Conservation (phyloP, 2,113 vertebrate species). For the Istiophorus platypterus region DNA sequence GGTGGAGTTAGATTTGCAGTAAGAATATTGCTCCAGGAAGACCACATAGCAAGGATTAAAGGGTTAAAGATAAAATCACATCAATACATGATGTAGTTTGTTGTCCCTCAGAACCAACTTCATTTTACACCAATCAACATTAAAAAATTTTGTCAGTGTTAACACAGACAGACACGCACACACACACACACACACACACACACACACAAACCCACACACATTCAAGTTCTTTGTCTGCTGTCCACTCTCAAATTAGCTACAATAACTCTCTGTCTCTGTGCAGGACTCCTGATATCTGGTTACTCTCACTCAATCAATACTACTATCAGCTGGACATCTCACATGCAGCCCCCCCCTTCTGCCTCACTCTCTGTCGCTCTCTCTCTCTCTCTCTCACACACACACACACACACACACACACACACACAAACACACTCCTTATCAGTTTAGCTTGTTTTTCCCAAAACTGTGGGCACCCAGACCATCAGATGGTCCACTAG, state of each 20-base stretch:
- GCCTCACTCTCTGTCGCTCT: not conserved
- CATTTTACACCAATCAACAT: not conserved
- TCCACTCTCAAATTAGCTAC: conserved; percentile 45
- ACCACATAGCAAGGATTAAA: not conserved
- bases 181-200: conserved; percentile 12
- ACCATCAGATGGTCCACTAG: conserved; percentile 28
- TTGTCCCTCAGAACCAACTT: not conserved
- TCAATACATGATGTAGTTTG: not conserved
- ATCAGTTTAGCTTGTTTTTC: conserved; percentile 7
- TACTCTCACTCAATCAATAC: conserved; percentile 67
- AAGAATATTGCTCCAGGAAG: too few species aligned
- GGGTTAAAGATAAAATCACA: not conserved
- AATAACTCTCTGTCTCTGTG: conserved; percentile 62
- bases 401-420: conserved; percentile 1
- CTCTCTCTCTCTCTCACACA: not conserved
- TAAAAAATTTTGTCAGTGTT: not conserved
- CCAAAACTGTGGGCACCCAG: not conserved
- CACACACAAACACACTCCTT: conserved; percentile 4
- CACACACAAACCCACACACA: conserved; percentile 4
- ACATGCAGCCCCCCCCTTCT: not conserved
- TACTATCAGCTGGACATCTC: conserved; percentile 49
- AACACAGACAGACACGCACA: conserved; percentile 22
- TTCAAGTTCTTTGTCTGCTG: conserved; percentile 6
- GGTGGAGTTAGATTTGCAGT: too few species aligned
- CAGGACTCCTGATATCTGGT: conserved; percentile 58